phyloP scores from a whole-genome alignment of 1,140 invertebrate species.

The Procambarus clarkii region DNA sequence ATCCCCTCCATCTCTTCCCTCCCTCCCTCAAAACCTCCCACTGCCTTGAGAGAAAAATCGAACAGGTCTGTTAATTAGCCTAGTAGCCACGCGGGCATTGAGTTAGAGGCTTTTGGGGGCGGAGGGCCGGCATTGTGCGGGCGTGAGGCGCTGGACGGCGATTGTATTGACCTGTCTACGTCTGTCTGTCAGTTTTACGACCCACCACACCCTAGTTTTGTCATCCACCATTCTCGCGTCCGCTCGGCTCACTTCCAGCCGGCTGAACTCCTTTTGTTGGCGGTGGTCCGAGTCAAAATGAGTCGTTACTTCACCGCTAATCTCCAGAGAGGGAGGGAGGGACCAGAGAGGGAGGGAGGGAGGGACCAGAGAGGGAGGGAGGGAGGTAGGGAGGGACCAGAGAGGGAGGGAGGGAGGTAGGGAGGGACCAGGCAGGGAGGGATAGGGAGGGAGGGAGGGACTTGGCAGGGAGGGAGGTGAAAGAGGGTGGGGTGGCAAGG shows the following conservation, averaged over 20 bases:
- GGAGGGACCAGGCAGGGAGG: background rate
- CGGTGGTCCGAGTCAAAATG: slow-evolving; percentile 60
- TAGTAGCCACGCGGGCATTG: slow-evolving; percentile 47
- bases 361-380: background rate
- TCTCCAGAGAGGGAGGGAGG: background rate
- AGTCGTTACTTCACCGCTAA: slow-evolving; percentile 39
- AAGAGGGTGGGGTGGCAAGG: background rate
- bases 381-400: background rate
- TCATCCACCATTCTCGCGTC: slow-evolving; percentile 66
- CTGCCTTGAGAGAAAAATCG: background rate
- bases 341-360: background rate
- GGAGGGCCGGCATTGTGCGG: slow-evolving; percentile 54
- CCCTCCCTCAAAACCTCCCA: background rate
- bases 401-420: background rate
- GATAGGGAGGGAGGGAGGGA: background rate
- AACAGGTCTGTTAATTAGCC: slow-evolving; percentile 62
- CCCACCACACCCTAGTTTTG: slow-evolving; percentile 68
- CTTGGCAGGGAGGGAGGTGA: background rate
- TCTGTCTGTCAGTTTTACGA: slow-evolving; percentile 68
- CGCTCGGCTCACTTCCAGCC: slow-evolving; percentile 52
- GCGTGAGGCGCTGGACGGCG: slow-evolving; percentile 56
- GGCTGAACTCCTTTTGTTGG: slow-evolving; percentile 52
- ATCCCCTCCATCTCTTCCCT: background rate
- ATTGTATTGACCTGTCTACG: slow-evolving; percentile 68
- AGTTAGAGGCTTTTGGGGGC: slow-evolving; percentile 31